These are phyloP conservation scores for Linhomoeus sp. DNA, from an alignment of 2,888 invertebrate genomes.

Conservation along the genomic window DNA sequence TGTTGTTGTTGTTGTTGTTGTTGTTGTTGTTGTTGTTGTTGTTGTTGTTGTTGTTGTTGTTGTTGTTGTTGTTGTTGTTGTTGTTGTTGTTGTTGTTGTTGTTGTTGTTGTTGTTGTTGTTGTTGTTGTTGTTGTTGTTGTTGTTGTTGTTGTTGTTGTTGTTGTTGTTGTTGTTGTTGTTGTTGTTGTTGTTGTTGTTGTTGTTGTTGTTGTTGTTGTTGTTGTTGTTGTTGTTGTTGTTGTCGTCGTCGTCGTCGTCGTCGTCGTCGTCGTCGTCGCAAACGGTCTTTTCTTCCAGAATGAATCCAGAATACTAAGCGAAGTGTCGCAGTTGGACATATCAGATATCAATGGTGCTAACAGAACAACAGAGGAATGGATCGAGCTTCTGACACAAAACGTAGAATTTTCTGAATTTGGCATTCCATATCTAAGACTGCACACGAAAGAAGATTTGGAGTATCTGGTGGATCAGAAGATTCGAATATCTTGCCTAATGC, in stretches of 20 bases:
- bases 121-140: conserved; percentile 2
- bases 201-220: not conserved
- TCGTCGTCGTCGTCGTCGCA: not conserved
- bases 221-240: not conserved
- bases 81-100: conserved; percentile 2
- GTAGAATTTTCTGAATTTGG: no score
- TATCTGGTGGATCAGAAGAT: no score
- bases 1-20: conserved; percentile 2
- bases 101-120: conserved; percentile 2
- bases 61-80: conserved; percentile 2
- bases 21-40: conserved; percentile 2
- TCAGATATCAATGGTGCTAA: no score
- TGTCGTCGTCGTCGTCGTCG: not conserved
- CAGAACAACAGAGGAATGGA: no score
- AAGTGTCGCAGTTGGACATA: no score
- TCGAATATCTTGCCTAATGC: no score
- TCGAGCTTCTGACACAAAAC: no score
- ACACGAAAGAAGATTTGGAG: no score
- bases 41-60: conserved; percentile 2
- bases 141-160: conserved; percentile 2
- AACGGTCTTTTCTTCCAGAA: no score
- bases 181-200: not conserved
- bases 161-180: conserved; percentile 1
- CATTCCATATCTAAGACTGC: no score
- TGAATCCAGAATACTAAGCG: no score